These are phyloP conservation scores for Lophius americanus DNA, from an alignment of 2,797 vertebrate genomes.

Conservation along the genomic window DNA sequence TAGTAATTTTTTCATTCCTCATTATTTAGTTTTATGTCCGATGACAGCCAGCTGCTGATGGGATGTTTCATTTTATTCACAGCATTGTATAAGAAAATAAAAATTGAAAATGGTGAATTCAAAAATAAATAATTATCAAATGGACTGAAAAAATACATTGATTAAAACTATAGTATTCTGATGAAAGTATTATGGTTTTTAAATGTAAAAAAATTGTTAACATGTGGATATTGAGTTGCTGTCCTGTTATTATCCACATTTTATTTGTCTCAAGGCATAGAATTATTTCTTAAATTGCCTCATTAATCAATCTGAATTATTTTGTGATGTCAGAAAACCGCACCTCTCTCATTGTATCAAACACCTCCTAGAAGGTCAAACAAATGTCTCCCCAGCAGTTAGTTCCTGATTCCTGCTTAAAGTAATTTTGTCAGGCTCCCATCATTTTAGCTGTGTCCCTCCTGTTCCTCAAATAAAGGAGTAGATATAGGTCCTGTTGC, in stretches of 20 bases:
- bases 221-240: no score
- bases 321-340: not conserved
- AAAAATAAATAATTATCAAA: not conserved
- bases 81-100: not conserved
- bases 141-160: not conserved
- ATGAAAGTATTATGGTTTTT: not conserved
- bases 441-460: no score
- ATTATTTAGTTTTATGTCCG: not conserved
- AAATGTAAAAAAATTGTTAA: no score
- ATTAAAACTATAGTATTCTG: not conserved
- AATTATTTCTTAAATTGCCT: not conserved
- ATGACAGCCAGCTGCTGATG: constrained; percentile 22
- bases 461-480: no score
- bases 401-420: no score
- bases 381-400: no score
- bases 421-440: no score
- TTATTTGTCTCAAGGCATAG: no score
- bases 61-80: constrained; percentile 7
- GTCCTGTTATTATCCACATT: not conserved
- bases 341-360: no score
- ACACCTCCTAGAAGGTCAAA: no score
- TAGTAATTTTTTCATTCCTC: no score
- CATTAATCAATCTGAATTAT: not conserved
- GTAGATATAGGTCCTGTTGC: no score
- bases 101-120: not conserved